Evolutionary conservation across 2,797 vertebrate species (phyloP).

Genomic region (Lindbergichthys nudifrons): DNA sequence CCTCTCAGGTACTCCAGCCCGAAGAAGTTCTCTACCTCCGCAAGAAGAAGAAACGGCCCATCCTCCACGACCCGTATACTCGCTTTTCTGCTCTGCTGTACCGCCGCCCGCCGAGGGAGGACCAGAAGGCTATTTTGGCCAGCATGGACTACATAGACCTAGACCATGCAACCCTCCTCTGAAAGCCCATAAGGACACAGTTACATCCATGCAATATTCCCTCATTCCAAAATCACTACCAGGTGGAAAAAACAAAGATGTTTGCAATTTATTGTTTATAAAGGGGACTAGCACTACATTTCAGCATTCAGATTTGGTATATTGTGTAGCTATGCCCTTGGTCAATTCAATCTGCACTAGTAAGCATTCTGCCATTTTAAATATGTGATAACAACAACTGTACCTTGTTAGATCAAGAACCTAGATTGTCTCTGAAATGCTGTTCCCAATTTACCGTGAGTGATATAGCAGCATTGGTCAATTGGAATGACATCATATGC

Average conservation of each 20-base stretch:
- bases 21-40: constrained; percentile 99
- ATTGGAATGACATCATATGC: constrained; percentile 7
- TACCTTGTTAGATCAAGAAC: not conserved
- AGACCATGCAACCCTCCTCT: constrained; percentile 94
- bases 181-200: constrained; percentile 75
- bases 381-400: constrained; percentile 19
- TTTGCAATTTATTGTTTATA: constrained; percentile 32
- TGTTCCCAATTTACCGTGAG: constrained; percentile 2
- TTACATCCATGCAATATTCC: constrained; percentile 51
- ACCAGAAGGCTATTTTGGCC: constrained; percentile 98
- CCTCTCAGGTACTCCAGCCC: constrained; percentile 97
- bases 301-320: constrained; percentile 41
- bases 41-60: constrained; percentile 97
- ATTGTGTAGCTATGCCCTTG: constrained; percentile 16
- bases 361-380: constrained; percentile 31
- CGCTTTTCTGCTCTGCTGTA: constrained; percentile 96
- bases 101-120: constrained; percentile 92
- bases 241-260: constrained; percentile 33
- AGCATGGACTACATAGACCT: constrained; percentile 94
- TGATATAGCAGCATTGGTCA: not conserved
- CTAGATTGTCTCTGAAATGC: constrained; percentile 6
- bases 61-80: constrained; percentile 93
- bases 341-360: constrained; percentile 47
- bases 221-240: constrained; percentile 48
- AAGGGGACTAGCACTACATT: constrained; percentile 47